Percentiles rank a stretch among this genome's conserved stretches.
Conservation (phyloP, 2,888 invertebrate genomes). For the Meiosimyza platycephala region DNA sequence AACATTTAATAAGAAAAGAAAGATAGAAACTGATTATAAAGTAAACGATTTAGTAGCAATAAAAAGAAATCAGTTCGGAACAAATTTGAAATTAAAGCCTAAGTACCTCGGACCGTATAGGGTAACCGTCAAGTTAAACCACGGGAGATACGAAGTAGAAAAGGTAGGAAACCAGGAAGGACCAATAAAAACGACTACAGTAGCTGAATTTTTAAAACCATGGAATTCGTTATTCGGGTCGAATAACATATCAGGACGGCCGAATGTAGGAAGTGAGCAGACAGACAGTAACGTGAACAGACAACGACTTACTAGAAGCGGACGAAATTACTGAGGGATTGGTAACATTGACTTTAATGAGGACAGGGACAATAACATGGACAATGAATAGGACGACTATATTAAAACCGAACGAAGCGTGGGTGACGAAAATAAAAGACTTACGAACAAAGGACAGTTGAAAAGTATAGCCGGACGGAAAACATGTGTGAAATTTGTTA, state of each 20-base stretch:
- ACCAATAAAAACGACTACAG: constrained; percentile 15
- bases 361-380: too few species aligned
- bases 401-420: too few species aligned
- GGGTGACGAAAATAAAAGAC: too few species aligned
- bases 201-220: constrained; percentile 29
- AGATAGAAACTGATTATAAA: background rate
- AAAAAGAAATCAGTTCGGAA: constrained; percentile 39
- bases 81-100: constrained; percentile 31
- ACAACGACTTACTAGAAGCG: too few species aligned
- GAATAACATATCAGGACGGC: constrained; percentile 45
- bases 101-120: constrained; percentile 38
- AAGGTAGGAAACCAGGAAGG: constrained; percentile 34
- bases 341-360: too few species aligned
- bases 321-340: too few species aligned
- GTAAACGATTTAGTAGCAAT: constrained; percentile 37
- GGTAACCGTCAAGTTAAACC: constrained; percentile 3
- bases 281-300: too few species aligned
- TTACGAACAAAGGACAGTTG: too few species aligned
- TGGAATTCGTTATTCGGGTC: constrained; percentile 15
- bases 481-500: too few species aligned
- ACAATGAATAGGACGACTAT: too few species aligned
- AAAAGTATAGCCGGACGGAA: too few species aligned
- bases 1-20: background rate
- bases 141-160: constrained; percentile 37
- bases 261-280: constrained; percentile 36